A percentile compares a stretch with the other conserved stretches of the same genome.
These are phyloP conservation scores for Cosmopolites sordidus DNA, from an alignment of 2,888 invertebrate genomes.

Conservation along the genomic window DNA sequence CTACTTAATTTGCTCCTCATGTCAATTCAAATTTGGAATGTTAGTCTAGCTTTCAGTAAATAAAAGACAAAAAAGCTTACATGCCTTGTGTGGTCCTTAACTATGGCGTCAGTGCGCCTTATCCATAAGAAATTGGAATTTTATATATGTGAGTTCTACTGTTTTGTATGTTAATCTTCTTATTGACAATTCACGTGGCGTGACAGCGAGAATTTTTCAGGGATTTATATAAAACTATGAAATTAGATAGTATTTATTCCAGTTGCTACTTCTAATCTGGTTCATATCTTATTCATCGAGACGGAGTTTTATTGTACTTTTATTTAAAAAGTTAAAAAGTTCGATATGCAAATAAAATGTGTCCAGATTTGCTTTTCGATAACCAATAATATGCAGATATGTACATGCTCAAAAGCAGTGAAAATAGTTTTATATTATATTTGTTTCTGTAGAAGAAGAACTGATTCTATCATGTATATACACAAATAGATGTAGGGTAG, in stretches of 20 bases:
- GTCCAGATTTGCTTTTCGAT: no score
- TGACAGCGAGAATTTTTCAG: conserved; percentile 22
- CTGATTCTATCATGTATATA: no score
- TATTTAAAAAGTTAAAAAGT: not conserved
- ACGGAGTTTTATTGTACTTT: not conserved
- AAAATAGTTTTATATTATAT: no score
- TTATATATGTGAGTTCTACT: conserved; percentile 13
- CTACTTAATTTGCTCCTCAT: no score
- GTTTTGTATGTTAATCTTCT: conserved; percentile 24
- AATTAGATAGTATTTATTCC: conserved; percentile 4
- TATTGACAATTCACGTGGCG: conserved; percentile 26
- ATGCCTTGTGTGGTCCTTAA: not conserved
- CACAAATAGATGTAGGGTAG: no score
- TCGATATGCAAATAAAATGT: no score
- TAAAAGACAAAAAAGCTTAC: no score
- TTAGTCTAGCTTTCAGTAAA: no score
- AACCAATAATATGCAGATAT: no score
- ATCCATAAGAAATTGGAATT: conserved; percentile 7
- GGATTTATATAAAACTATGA: conserved; percentile 13
- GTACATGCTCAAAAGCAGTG: no score
- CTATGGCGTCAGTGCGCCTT: conserved; percentile 7
- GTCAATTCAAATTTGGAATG: no score
- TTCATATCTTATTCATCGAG: conserved; percentile 1
- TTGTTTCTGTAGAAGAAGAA: no score
- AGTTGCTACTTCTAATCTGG: not conserved